Evolutionary conservation across 2,113 vertebrate species (phyloP), one percentile per base, ranked within the genome.

Genomic region (Illadopsis cleaveri): DNA sequence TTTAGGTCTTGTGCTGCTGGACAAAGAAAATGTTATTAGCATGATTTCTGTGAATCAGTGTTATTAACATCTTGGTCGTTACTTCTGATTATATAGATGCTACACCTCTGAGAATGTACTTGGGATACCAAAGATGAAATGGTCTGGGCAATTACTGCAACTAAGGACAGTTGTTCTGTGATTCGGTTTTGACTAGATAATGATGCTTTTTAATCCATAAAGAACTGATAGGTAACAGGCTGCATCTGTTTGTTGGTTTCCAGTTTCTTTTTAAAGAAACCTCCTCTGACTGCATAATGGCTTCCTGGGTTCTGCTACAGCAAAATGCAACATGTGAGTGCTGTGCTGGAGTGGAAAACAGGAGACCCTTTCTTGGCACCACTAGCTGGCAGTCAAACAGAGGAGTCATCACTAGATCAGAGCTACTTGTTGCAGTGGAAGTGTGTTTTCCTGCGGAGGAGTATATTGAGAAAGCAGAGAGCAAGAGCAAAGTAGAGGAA

Each of bases 191-290:
- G 27, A 27, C 10, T 68, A 30, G 28, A 40, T 24, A 60, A 31
- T 58, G 28, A 13, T 56, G 37, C 25, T 48, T 62, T 54, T 27
- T 53, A 23, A 37, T 68, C 53, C 15, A 20, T 19, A 9, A 25
- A 27, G 25, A 73, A 17, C 57, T 57, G 44, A 72, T 51, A 27
- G 44, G 25, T 71, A 45, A 24, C 5, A 15, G 42, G 22, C 70
- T 64, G 30, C 16, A 40, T 89, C 31, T 2, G 21, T 35, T 23
- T 48, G 12, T 45, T 83, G 28, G 17, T 64, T 93, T 89, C 27
- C 15, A 42, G 14, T 79, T 91, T 51, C 37, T 64, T 87, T 89
- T 77, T 84, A 60, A 82, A 82, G 69, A 76, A 86, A 58, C 22
- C 11, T 81, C 9, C 13, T 47, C 13, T 44, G 31, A 21, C 58